Evolutionary conservation across 2,888 invertebrate genomes (phyloP).

Genomic region (Lepidocyrtinus sp.): DNA sequence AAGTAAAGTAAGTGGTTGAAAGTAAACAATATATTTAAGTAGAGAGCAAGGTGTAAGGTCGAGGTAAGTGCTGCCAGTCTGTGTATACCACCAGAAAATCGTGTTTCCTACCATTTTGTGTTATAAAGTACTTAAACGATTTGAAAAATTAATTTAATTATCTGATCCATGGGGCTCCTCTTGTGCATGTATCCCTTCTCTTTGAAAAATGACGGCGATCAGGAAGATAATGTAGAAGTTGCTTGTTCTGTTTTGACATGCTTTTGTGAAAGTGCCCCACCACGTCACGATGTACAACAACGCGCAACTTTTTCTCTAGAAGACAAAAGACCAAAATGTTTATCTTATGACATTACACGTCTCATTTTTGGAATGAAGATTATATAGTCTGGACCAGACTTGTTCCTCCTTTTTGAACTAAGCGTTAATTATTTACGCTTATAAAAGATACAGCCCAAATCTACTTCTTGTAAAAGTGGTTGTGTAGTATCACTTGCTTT

Average conservation of each 20-base stretch:
- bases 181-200: not conserved
- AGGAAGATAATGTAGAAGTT: slow-evolving; percentile 7
- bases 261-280: not conserved
- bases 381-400: not conserved
- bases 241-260: not conserved
- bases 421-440: not conserved
- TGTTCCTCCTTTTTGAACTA: not conserved
- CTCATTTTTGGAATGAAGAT: no score
- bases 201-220: slow-evolving; percentile 8
- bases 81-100: no score
- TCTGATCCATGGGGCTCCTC: slow-evolving; percentile 22
- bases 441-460: not conserved
- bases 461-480: not conserved
- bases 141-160: slow-evolving; percentile 13
- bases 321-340: not conserved
- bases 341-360: not conserved
- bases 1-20: no score
- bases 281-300: not conserved
- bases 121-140: slow-evolving; percentile 4
- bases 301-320: not conserved
- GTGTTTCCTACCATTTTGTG: no score
- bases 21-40: no score
- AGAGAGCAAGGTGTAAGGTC: no score
- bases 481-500: not conserved
- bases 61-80: no score